phyloP scores from a whole-genome alignment of 2,113 vertebrate genomes.

The Camarhynchus parvulus region DNA sequence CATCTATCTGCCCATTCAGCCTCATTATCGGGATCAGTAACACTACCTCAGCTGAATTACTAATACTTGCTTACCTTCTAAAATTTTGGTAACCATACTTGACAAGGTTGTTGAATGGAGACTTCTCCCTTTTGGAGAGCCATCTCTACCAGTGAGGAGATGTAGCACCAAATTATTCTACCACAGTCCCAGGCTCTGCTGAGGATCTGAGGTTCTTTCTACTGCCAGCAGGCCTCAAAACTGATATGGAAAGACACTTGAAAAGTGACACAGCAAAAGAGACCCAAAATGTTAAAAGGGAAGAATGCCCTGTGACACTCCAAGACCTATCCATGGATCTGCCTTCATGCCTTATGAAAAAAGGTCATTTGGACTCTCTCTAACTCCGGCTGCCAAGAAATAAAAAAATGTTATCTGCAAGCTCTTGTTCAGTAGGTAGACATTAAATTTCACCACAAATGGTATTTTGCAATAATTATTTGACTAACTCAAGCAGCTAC shows the following conservation, averaged over 20 bases:
- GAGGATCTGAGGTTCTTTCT: background rate
- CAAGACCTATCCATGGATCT: background rate
- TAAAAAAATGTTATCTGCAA: background rate
- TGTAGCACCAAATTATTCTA: rapidly evolving
- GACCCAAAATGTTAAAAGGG: background rate
- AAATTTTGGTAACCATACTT: background rate
- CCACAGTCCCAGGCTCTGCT: background rate
- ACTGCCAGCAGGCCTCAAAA: too few species aligned
- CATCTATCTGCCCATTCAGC: background rate
- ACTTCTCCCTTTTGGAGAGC: background rate
- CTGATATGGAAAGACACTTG: background rate
- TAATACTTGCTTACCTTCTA: background rate
- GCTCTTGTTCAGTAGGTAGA: background rate
- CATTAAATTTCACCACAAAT: background rate
- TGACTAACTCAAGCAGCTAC: slow-evolving; percentile 29
- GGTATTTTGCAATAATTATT: slow-evolving; percentile 47
- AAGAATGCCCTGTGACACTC: background rate
- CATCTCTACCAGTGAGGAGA: background rate
- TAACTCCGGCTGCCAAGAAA: background rate
- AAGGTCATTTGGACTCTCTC: background rate
- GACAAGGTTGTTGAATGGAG: background rate
- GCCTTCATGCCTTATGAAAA: background rate
- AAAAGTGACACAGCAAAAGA: background rate
- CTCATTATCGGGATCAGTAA: background rate
- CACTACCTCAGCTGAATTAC: background rate